These are phyloP conservation scores for Esox niger DNA, from an alignment of 2,113 vertebrate species.

Conservation along the genomic window DNA sequence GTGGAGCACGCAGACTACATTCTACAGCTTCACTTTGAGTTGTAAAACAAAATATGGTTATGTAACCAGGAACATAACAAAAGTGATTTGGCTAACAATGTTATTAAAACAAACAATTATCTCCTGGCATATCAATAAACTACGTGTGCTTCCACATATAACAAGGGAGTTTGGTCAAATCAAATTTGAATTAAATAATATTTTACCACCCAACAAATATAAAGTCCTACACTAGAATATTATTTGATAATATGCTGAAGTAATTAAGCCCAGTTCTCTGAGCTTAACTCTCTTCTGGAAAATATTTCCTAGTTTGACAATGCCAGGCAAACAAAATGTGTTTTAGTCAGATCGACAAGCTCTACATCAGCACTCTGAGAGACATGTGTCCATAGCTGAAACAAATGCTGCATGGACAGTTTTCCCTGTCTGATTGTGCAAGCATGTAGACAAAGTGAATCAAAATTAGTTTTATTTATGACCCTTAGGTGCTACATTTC, in stretches of 20 bases:
- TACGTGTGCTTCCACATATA: not conserved
- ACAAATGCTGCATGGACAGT: no score
- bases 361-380: no score
- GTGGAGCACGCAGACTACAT: conserved; percentile 22
- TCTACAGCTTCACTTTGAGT: conserved; percentile 40
- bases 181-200: conserved; percentile 15
- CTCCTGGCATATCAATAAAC: not conserved
- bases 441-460: no score
- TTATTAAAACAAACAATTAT: not conserved
- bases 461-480: no score
- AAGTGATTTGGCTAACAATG: not conserved
- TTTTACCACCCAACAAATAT: conserved; percentile 22
- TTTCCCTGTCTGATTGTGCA: no score
- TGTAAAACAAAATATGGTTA: conserved; percentile 17
- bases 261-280: conserved; percentile 22
- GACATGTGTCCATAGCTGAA: no score
- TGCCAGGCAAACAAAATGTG: conserved; percentile 33
- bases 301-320: conserved; percentile 17
- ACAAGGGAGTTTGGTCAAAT: conserved; percentile 21
- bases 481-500: no score
- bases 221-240: conserved; percentile 27
- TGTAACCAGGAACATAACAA: conserved; percentile 8
- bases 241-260: conserved; percentile 31
- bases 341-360: no score
- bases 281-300: conserved; percentile 20